Evolutionary conservation across 2,888 invertebrate species (phyloP).

Genomic region (Phytoseiulus persimilis): DNA sequence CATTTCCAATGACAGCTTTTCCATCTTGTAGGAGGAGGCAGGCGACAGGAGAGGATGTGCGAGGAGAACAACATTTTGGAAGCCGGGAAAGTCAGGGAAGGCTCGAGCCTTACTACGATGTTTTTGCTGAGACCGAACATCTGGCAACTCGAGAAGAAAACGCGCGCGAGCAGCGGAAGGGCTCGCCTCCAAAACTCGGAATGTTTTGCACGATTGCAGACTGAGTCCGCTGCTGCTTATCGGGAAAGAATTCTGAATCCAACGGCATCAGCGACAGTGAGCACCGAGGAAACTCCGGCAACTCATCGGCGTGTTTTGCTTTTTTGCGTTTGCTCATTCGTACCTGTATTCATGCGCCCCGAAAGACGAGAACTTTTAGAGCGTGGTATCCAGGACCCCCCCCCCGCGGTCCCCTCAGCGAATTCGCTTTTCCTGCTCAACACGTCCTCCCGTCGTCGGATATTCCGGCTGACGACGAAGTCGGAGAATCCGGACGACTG

Average conservation of each 20-base stretch:
- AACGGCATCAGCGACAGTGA: background rate
- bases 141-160: background rate
- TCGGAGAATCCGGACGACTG: background rate
- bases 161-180: background rate
- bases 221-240: background rate
- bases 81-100: background rate
- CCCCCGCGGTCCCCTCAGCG: too few species aligned
- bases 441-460: background rate
- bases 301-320: background rate
- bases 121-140: background rate
- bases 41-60: background rate
- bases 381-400: too few species aligned
- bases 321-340: background rate
- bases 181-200: background rate
- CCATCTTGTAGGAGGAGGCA: background rate
- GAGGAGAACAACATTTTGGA: background rate
- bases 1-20: slow-evolving; percentile 5
- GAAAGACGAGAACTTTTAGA: too few species aligned
- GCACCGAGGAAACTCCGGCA: background rate
- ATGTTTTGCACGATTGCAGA: background rate
- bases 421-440: background rate
- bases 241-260: background rate
- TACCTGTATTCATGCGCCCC: too few species aligned
- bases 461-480: background rate
- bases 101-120: background rate